Conservation (phyloP, 2,797 vertebrate species). For the Pagetopsis macropterus region DNA sequence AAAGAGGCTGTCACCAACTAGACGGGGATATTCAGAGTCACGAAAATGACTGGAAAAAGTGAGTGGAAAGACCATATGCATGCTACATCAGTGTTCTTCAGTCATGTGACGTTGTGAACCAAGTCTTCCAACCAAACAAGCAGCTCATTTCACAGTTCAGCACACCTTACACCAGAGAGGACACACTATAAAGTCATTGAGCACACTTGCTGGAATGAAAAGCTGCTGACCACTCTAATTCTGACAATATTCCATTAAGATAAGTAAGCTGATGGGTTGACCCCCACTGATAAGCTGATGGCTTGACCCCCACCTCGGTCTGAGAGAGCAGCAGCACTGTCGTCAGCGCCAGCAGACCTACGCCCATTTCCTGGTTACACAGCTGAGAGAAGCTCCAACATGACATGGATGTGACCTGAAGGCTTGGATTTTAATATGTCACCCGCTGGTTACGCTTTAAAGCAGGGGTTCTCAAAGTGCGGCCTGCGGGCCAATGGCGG, state of each 20-base stretch:
- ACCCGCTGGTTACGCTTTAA: conserved; percentile 17
- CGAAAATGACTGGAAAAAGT: conserved; percentile 32
- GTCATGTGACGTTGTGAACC: neutral
- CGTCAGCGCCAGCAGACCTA: conserved; percentile 48
- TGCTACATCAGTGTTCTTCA: conserved; percentile 10
- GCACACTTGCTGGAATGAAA: neutral
- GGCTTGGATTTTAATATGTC: conserved; percentile 25
- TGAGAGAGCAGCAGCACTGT: conserved; percentile 38
- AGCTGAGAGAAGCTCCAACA: conserved; percentile 56
- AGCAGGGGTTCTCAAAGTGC: too few relatives aligned
- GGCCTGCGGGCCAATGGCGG: too few relatives aligned
- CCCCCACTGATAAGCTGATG: neutral
- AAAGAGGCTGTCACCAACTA: conserved; percentile 27
- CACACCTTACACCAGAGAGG: conserved; percentile 3
- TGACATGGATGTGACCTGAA: conserved; percentile 58
- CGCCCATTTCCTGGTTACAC: conserved; percentile 65
- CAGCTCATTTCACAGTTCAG: conserved; percentile 4
- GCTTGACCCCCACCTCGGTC: conserved; percentile 28
- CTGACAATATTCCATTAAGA: conserved; percentile 30
- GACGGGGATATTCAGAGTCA: conserved; percentile 48
- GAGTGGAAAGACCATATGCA: conserved; percentile 30
- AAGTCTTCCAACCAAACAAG: conserved; percentile 12
- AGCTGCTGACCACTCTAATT: conserved; percentile 12
- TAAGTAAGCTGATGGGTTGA: conserved; percentile 12
- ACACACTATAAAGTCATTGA: neutral